A percentile compares a stretch with the other conserved stretches of the same genome.
phyloP scores from a whole-genome alignment of 1,140 invertebrate genomes.

The Oppia nitens region DNA sequence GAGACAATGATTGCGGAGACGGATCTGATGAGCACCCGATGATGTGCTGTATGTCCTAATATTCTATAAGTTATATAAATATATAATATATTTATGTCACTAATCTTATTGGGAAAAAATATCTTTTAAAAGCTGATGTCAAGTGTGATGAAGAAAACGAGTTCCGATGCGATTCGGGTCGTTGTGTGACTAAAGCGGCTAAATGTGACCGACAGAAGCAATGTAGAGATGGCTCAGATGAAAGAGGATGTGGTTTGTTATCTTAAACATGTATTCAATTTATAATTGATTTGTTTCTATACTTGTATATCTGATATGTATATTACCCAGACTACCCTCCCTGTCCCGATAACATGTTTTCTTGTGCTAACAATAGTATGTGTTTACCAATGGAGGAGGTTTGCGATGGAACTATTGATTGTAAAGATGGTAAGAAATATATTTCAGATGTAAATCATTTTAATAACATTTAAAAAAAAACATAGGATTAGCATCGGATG shows the following conservation, averaged over 20 bases:
- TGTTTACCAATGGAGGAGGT: constrained; percentile 6
- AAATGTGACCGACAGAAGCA: constrained; percentile 3
- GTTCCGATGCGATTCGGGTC: constrained; percentile 4
- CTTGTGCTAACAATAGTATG: constrained; percentile 9
- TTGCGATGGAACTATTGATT: constrained; percentile 9
- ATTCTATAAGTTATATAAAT: background rate
- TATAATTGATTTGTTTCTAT: background rate
- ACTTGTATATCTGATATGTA: background rate
- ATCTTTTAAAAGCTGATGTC: background rate
- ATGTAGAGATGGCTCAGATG: constrained; percentile 10
- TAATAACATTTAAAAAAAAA: background rate
- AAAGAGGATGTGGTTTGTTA: background rate
- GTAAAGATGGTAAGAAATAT: constrained; percentile 1
- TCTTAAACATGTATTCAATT: background rate
- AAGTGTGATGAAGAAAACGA: constrained; percentile 8
- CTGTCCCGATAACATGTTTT: constrained; percentile 8
- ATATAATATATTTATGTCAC: background rate
- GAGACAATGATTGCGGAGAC: constrained; percentile 11
- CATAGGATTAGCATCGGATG: constrained; percentile 7
- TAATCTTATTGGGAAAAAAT: background rate
- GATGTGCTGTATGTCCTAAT: background rate
- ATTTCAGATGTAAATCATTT: background rate
- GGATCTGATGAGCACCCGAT: constrained; percentile 3
- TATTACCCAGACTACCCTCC: constrained; percentile 1
- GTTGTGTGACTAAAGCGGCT: background rate